phyloP scores from a whole-genome alignment of 2,888 invertebrate species.

The Chironomus riparius region DNA sequence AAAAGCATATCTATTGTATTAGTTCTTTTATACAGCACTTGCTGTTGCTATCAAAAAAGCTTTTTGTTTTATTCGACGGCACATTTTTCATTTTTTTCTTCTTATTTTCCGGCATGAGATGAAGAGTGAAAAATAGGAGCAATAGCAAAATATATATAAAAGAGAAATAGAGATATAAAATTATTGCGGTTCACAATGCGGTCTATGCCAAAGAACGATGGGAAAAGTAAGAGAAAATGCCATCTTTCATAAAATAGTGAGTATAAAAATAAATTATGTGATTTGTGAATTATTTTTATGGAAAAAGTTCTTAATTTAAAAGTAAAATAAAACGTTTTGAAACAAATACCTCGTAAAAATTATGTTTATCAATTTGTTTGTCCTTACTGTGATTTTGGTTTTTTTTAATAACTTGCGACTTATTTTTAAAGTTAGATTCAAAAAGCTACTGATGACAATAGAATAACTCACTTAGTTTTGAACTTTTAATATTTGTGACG shows the following conservation, averaged over 20 bases:
- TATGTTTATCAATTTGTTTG: too few species aligned
- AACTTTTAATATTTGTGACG: too few species aligned
- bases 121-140: not conserved
- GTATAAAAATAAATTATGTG: not conserved
- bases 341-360: too few species aligned
- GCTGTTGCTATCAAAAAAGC: not conserved
- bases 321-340: too few species aligned
- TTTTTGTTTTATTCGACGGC: not conserved
- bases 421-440: too few species aligned
- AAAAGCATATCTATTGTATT: not conserved
- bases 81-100: not conserved
- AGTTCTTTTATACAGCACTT: not conserved
- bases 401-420: too few species aligned
- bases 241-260: not conserved
- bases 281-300: too few species aligned
- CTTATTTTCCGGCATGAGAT: not conserved
- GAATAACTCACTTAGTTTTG: too few species aligned
- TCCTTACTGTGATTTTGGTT: too few species aligned
- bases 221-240: not conserved
- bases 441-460: too few species aligned
- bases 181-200: slow-evolving; percentile 10
- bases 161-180: not conserved
- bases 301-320: too few species aligned
- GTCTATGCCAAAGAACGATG: not conserved
- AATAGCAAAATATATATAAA: not conserved